These are phyloP conservation scores for Microtus oregoni DNA, from an alignment of 2,113 vertebrate genomes.

Conservation along the genomic window DNA sequence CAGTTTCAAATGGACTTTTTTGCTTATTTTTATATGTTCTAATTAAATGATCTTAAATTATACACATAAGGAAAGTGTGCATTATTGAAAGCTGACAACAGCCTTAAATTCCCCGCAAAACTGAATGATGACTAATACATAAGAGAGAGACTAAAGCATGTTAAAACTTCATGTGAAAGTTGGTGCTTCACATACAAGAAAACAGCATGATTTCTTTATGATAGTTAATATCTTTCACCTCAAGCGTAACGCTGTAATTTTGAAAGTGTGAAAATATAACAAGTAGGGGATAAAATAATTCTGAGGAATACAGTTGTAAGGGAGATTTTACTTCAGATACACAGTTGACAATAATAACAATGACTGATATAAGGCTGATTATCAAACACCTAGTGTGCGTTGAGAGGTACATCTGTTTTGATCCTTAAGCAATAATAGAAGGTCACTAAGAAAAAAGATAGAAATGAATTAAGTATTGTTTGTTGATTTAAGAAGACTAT, in stretches of 20 bases:
- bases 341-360: not conserved
- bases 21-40: slow-evolving; percentile 33
- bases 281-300: not conserved
- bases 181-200: not conserved
- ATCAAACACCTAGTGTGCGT: not conserved
- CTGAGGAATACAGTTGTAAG: not conserved
- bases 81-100: not conserved
- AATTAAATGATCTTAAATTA: not conserved
- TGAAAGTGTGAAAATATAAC: not conserved
- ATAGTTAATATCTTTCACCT: not conserved
- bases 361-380: not conserved
- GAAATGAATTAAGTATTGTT: not conserved
- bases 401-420: not conserved
- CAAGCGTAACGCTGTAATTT: not conserved
- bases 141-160: not conserved
- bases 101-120: not conserved
- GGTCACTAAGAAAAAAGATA: not conserved
- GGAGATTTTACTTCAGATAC: not conserved
- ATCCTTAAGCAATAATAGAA: not conserved
- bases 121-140: not conserved
- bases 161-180: not conserved
- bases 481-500: not conserved
- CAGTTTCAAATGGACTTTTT: slow-evolving; percentile 1
- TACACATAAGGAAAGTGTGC: not conserved
- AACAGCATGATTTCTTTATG: not conserved